Conservation (phyloP, 92 coral and sea anemone genomes). For the Diadumene lineata region DNA sequence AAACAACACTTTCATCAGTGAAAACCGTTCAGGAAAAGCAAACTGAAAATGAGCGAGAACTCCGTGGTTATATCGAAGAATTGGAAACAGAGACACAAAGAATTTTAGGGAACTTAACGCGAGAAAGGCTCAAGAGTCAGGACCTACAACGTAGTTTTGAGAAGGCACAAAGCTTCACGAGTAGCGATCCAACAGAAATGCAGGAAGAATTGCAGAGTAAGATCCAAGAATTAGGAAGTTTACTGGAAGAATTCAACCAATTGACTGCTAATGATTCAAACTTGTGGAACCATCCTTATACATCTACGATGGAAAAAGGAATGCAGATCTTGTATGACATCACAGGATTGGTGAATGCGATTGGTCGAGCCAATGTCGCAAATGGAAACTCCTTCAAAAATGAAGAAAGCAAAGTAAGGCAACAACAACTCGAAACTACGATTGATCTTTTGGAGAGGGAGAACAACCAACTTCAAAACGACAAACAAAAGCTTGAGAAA, state of each 20-base stretch:
- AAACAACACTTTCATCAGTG: neutral
- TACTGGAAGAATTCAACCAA: constrained; percentile 11
- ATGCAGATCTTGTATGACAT: constrained; percentile 32
- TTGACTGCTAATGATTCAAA: neutral
- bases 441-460: constrained; percentile 1
- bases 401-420: neutral
- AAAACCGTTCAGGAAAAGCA: neutral
- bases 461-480: constrained; percentile 1
- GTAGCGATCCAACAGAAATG: neutral
- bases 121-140: neutral
- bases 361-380: neutral
- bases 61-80: constrained; percentile 7
- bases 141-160: neutral
- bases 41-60: neutral
- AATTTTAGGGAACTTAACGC: neutral
- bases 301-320: constrained; percentile 23
- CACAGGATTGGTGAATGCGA: constrained; percentile 17
- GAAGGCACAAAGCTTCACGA: neutral
- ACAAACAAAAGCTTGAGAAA: constrained; percentile 3
- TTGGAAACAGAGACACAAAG: constrained; percentile 10
- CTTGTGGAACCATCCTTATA: constrained; percentile 14
- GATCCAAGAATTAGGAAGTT: constrained; percentile 13
- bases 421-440: constrained; percentile 6
- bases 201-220: constrained; percentile 11
- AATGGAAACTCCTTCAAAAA: neutral